These are phyloP conservation scores for Oreotrochilus melanogaster DNA, from an alignment of 2,113 vertebrate species.

Conservation along the genomic window DNA sequence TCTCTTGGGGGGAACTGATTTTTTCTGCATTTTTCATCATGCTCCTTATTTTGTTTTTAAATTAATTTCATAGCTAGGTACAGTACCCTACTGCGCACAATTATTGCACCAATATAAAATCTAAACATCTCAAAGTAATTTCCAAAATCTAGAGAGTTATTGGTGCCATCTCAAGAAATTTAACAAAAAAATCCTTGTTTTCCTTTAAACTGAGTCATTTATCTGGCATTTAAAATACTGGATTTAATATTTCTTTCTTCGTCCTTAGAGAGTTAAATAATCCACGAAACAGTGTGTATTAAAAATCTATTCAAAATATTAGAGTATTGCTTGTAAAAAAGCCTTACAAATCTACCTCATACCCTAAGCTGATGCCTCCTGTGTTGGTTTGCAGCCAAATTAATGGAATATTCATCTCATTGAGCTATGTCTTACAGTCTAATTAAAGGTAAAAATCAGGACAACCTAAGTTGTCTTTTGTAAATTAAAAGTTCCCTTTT, in stretches of 20 bases:
- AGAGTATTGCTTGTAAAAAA: constrained; percentile 40
- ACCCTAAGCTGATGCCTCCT: constrained; percentile 39
- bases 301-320: constrained; percentile 63
- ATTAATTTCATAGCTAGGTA: constrained; percentile 47
- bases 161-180: not conserved
- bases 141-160: constrained; percentile 32
- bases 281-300: constrained; percentile 53
- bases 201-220: not conserved
- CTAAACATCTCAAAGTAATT: constrained; percentile 19
- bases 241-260: constrained; percentile 68
- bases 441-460: constrained; percentile 83
- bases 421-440: constrained; percentile 69
- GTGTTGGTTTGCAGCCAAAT: constrained; percentile 74
- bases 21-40: constrained; percentile 50
- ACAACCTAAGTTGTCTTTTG: constrained; percentile 74
- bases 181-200: constrained; percentile 15
- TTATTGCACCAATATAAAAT: constrained; percentile 72
- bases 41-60: constrained; percentile 48
- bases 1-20: constrained; percentile 6
- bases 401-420: constrained; percentile 70
- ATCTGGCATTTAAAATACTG: constrained; percentile 65
- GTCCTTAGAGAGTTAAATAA: constrained; percentile 72
- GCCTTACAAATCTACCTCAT: constrained; percentile 53
- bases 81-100: constrained; percentile 44
- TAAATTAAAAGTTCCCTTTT: constrained; percentile 81